Conservation (phyloP, 2,888 invertebrate genomes). For the Gnatocerus cornutus region DNA sequence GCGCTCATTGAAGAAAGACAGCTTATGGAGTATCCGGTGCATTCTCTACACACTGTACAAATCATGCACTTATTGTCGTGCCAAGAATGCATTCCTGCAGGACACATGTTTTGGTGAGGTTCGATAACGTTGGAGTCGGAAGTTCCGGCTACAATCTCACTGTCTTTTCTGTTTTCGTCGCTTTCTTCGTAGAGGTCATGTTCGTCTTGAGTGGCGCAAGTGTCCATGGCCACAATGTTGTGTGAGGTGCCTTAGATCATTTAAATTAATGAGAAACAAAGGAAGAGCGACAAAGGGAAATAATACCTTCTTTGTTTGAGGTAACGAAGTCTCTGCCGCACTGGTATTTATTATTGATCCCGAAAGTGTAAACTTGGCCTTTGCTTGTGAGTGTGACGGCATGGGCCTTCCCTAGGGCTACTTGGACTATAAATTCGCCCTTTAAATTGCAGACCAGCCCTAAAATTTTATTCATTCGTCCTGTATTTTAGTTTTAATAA, state of each 20-base stretch:
- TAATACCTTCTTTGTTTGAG: slow-evolving; percentile 74
- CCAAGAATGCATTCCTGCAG: slow-evolving; percentile 85
- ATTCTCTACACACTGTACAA: slow-evolving; percentile 92
- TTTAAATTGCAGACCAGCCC: slow-evolving; percentile 67
- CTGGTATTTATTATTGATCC: slow-evolving; percentile 98
- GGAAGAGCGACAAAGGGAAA: not conserved
- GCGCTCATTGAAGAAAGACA: slow-evolving; percentile 83
- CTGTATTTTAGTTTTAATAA: no score
- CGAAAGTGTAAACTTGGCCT: slow-evolving; percentile 95
- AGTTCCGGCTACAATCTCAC: slow-evolving; percentile 72
- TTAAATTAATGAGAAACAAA: not conserved
- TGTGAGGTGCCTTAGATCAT: slow-evolving; percentile 46
- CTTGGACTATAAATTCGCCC: slow-evolving; percentile 73
- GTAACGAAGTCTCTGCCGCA: slow-evolving; percentile 90
- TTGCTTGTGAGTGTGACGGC: slow-evolving; percentile 90
- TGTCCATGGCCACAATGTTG: slow-evolving; percentile 74
- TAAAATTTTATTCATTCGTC: slow-evolving; percentile 34
- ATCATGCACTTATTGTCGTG: slow-evolving; percentile 88
- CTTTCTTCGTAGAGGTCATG: slow-evolving; percentile 74
- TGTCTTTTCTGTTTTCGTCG: slow-evolving; percentile 73
- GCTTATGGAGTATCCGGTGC: slow-evolving; percentile 92
- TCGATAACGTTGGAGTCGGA: slow-evolving; percentile 65
- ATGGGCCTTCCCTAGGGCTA: slow-evolving; percentile 96
- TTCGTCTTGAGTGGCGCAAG: slow-evolving; percentile 71
- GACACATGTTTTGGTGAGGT: slow-evolving; percentile 72